Evolutionary conservation across 2,797 vertebrate species (phyloP).

Genomic region (Serranus cabrilla): DNA sequence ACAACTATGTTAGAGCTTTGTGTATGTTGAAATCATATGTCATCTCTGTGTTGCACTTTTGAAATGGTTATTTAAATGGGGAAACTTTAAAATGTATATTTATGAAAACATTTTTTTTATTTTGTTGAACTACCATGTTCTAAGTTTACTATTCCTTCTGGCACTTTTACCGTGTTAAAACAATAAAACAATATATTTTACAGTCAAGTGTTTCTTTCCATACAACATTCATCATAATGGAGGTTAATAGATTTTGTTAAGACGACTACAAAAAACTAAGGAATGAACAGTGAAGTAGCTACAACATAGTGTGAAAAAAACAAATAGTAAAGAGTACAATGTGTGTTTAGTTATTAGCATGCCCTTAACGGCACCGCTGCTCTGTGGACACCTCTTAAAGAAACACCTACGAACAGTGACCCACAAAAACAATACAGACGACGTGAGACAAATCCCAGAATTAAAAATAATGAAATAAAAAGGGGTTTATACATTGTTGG

Average conservation of each 20-base stretch:
- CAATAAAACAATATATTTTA: conserved; percentile 52
- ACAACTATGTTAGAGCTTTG: neutral
- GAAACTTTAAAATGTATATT: conserved; percentile 28
- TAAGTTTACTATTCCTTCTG: conserved; percentile 52
- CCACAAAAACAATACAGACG: conserved; percentile 10
- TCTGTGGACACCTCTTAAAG: conserved; percentile 14
- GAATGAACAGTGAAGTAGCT: conserved; percentile 15
- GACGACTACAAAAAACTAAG: conserved; percentile 21
- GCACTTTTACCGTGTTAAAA: conserved; percentile 43
- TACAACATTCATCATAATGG: conserved; percentile 42
- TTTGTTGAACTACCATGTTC: conserved; percentile 16
- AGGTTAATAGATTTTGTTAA: conserved; percentile 33
- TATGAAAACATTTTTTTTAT: conserved; percentile 30
- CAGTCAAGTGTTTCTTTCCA: conserved; percentile 43
- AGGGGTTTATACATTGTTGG: conserved; percentile 14
- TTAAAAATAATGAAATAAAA: conserved; percentile 5
- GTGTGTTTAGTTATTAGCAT: neutral
- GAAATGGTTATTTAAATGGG: neutral
- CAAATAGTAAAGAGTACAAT: conserved; percentile 6
- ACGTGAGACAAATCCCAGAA: conserved; percentile 3
- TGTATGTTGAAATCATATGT: neutral
- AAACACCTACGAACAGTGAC: conserved; percentile 16
- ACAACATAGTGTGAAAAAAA: conserved; percentile 23
- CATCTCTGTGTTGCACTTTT: conserved; percentile 6
- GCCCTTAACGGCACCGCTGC: neutral